These are phyloP conservation scores for Meiosimyza decipiens DNA, from an alignment of 2,888 invertebrate genomes.

Conservation along the genomic window DNA sequence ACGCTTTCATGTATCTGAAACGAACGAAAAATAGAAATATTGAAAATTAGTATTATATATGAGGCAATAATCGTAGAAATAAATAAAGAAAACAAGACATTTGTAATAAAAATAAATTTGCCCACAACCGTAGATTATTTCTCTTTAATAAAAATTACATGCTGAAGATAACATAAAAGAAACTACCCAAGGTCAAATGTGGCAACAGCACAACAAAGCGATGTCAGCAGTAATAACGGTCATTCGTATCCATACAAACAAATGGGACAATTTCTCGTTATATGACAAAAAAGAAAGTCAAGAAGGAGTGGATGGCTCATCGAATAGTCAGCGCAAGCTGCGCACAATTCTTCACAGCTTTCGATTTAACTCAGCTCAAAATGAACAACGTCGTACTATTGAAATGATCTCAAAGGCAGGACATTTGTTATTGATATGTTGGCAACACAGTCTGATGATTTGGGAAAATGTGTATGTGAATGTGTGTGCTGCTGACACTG, in stretches of 20 bases:
- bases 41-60: too few species aligned
- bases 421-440: conserved; percentile 9
- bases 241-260: background rate
- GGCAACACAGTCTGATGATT: conserved; percentile 1
- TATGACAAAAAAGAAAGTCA: too few species aligned
- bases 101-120: too few species aligned
- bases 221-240: conserved; percentile 6
- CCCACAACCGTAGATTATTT: too few species aligned
- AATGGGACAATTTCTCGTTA: too few species aligned
- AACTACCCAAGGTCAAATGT: background rate
- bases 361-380: too few species aligned
- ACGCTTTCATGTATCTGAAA: too few species aligned
- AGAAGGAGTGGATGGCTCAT: background rate
- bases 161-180: too few species aligned
- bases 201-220: background rate
- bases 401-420: conserved; percentile 11
- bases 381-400: background rate
- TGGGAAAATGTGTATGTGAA: background rate
- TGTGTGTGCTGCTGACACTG: background rate
- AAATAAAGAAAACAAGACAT: too few species aligned
- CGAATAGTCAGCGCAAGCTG: background rate
- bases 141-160: too few species aligned
- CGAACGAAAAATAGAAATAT: too few species aligned
- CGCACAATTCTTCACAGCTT: background rate
- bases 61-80: too few species aligned